Evolutionary conservation across 2,888 invertebrate species (phyloP).

Genomic region (Rapana venosa): DNA sequence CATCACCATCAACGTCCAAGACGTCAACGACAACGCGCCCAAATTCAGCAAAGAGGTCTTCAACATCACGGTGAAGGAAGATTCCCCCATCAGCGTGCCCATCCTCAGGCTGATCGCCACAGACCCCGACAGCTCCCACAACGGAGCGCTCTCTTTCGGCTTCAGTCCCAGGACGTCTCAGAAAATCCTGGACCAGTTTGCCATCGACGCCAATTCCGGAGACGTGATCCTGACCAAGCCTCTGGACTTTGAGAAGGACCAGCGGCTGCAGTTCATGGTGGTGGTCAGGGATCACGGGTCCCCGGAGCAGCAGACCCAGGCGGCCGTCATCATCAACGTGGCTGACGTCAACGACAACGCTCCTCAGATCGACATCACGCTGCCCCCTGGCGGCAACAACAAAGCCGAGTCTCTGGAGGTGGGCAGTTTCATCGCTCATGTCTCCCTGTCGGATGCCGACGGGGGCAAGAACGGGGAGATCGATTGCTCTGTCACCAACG

Average conservation of each 20-base stretch:
- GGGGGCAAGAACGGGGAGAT: conserved; percentile 68
- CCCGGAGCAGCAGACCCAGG: conserved; percentile 75
- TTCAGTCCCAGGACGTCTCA: conserved; percentile 66
- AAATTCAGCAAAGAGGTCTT: conserved; percentile 59
- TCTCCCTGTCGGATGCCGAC: conserved; percentile 84
- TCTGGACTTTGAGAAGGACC: conserved; percentile 90
- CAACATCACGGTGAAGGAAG: conserved; percentile 63
- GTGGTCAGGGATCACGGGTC: conserved; percentile 64
- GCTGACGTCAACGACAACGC: conserved; percentile 92
- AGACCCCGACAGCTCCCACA: conserved; percentile 90
- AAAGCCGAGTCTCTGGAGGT: conserved; percentile 85
- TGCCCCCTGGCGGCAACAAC: conserved; percentile 86
- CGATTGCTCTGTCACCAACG: conserved; percentile 61
- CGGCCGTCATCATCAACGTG: conserved; percentile 80
- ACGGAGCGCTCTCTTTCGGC: conserved; percentile 81
- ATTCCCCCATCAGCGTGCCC: conserved; percentile 57
- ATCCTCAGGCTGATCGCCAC: conserved; percentile 84
- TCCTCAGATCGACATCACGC: conserved; percentile 88
- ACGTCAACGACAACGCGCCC: conserved; percentile 70
- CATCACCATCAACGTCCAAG: conserved; percentile 65
- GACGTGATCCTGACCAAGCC: conserved; percentile 87
- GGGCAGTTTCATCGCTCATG: conserved; percentile 94
- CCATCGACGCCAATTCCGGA: conserved; percentile 91
- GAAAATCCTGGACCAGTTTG: conserved; percentile 62
- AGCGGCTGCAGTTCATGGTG: conserved; percentile 86